Conservation (phyloP, 2,113 vertebrate genomes). For the Aythya baeri region DNA sequence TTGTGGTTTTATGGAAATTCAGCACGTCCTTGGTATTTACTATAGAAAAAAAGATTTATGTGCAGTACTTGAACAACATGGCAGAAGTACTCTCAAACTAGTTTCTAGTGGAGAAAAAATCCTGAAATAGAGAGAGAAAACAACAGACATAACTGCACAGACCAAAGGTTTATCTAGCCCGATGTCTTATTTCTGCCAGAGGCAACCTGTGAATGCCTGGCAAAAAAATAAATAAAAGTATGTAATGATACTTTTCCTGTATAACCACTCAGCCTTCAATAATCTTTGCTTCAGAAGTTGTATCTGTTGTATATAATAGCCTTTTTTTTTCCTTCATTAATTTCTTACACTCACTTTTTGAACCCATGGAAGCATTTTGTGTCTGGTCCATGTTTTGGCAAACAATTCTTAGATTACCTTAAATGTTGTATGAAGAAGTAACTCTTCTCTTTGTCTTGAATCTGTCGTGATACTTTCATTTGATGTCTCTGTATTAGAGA, state of each 20-base stretch:
- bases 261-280: not conserved
- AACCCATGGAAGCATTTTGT: not conserved
- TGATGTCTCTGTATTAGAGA: not conserved
- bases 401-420: not conserved
- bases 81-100: not conserved
- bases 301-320: not conserved
- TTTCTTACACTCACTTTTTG: not conserved
- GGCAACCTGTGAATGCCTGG: not conserved
- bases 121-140: not conserved
- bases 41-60: not conserved
- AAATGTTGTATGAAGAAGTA: not conserved
- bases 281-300: not conserved
- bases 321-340: not conserved
- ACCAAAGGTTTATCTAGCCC: not conserved
- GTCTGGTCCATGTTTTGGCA: not conserved
- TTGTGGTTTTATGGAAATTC: constrained; percentile 37
- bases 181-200: not conserved
- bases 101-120: not conserved
- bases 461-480: not conserved
- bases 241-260: not conserved
- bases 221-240: not conserved
- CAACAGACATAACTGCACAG: not conserved
- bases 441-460: not conserved
- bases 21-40: constrained; percentile 1
- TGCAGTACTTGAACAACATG: not conserved